Conservation (phyloP, 35 echinoderm and acorn worm species). For the Anneissia japonica region DNA sequence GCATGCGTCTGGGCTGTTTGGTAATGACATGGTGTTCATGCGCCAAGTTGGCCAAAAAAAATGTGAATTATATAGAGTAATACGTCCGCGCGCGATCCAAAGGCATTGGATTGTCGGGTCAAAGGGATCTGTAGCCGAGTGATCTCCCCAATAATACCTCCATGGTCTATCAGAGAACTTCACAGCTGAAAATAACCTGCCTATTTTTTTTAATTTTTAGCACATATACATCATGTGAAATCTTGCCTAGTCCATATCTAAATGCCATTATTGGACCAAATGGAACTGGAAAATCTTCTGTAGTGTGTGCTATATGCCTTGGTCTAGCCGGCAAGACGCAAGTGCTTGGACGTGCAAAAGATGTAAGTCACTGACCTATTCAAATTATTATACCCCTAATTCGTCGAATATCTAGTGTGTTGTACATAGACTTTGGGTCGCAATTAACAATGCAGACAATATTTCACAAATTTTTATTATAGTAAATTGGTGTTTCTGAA, state of each 20-base stretch:
- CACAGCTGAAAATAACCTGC: neutral
- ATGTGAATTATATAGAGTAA: conserved; percentile 7
- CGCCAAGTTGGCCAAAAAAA: neutral
- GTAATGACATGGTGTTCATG: too few relatives aligned
- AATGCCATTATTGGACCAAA: conserved; percentile 97
- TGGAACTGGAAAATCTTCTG: conserved; percentile 87
- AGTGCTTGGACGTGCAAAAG: conserved; percentile 81
- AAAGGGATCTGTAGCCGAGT: neutral
- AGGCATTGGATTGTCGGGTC: neutral
- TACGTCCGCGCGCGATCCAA: neutral
- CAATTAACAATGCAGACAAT: neutral
- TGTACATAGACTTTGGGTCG: too few relatives aligned
- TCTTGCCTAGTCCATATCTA: conserved; percentile 79
- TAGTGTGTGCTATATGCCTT: conserved; percentile 91
- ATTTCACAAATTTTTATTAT: neutral
- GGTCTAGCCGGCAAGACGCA: conserved; percentile 72
- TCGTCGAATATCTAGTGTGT: too few relatives aligned
- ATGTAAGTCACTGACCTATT: too few relatives aligned
- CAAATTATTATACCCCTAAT: neutral
- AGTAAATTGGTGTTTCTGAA: neutral
- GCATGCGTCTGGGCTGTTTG: too few relatives aligned
- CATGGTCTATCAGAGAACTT: neutral
- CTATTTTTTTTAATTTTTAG: conserved; percentile 35
- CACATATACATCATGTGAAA: conserved; percentile 84
- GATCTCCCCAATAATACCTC: neutral